Conservation (phyloP, 2,797 vertebrate genomes). For the Melanotaenia boesemani region DNA sequence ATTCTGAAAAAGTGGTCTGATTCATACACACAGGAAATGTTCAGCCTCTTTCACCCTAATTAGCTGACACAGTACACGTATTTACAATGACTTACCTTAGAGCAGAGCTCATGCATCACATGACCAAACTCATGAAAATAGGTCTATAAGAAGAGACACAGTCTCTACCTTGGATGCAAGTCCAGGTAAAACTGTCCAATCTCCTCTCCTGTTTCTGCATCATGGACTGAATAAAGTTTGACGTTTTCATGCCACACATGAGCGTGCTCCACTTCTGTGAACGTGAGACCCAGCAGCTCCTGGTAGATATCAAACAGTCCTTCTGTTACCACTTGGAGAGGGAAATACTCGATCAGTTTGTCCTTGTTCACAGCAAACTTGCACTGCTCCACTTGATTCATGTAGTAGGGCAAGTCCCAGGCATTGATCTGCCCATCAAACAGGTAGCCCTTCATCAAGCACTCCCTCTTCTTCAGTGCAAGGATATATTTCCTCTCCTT, state of each 20-base stretch:
- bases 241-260: conserved; percentile 90
- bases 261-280: conserved; percentile 83
- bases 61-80: background rate
- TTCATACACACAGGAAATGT: background rate
- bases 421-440: conserved; percentile 92
- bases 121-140: conserved; percentile 98
- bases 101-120: conserved; percentile 96
- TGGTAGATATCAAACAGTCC: conserved; percentile 93
- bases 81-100: conserved; percentile 84
- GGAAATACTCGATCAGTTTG: conserved; percentile 94
- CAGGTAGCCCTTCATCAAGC: conserved; percentile 82
- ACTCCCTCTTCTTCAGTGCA: conserved; percentile 90
- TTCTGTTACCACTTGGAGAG: conserved; percentile 90
- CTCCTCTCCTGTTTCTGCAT: conserved; percentile 85
- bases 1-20: conserved; percentile 92
- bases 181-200: conserved; percentile 96
- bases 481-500: conserved; percentile 91
- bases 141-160: conserved; percentile 71
- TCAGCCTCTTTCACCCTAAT: background rate
- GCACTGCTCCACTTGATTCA: conserved; percentile 92
- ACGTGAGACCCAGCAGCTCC: conserved; percentile 91
- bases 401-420: conserved; percentile 96
- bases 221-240: conserved; percentile 87
- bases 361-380: conserved; percentile 94
- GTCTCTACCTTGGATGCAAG: conserved; percentile 90